Evolutionary conservation across 2,797 vertebrate genomes (phyloP), one percentile per base, ranked within the genome.

Genomic region (Ficedula albicollis): DNA sequence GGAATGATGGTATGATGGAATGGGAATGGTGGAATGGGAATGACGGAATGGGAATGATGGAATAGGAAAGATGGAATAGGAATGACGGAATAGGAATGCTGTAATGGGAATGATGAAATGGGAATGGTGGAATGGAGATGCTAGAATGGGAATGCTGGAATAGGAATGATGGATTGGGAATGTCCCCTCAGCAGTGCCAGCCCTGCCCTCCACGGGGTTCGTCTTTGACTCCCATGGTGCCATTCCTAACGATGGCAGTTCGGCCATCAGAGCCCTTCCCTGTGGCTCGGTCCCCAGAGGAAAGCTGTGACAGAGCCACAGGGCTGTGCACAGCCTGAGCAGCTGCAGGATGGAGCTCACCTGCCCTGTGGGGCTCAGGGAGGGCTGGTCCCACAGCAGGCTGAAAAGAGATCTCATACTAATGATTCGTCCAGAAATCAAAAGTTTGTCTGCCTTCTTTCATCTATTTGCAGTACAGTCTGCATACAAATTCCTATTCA

Each of bases 401-500:
- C 38, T 66, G 46, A 36, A 52, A 70, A 73, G 17, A 0, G 0
- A 41, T 44, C 68, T 87, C 66, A 25, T 16, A 10, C 2, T 73
- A 85, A 84, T 25, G 46, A 82, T 75, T 66, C 73, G 78, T 27
- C 3, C 59, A 88, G 59, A 85, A 95, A 95, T 84, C 58, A 88
- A 44, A 77, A 78, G 63, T 73, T 72, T 74, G 12, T 62, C 84
- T 88, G 46, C 39, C 29, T 75, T 75, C 46, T 81, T 94, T 92
- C 69, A 67, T 84, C 55, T 92, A 39, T 56, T 63, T 8, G 7
- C 48, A 30, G 10, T 74, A 82, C 38, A 67, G 52, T 39, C 74
- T 59, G 73, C 70, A 89, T 73, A 91, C 64, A 90, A 68, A 94
- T 91, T 93, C 86, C 44, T 88, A 82, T 84, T 95, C 74, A 95